phyloP scores from a whole-genome alignment of 2,797 vertebrate species.

The Microhierax caerulescens region DNA sequence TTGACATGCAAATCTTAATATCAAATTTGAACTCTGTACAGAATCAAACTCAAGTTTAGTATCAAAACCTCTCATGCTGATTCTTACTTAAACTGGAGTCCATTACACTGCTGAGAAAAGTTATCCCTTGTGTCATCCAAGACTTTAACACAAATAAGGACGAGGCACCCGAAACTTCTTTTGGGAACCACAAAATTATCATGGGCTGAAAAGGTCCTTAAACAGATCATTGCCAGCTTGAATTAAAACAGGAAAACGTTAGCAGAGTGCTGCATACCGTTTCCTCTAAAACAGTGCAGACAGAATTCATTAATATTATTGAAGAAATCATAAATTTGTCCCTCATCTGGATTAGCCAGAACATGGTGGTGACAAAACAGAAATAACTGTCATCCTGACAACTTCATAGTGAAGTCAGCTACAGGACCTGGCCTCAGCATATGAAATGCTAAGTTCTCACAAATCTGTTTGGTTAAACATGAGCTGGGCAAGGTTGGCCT shows the following conservation, averaged over 20 bases:
- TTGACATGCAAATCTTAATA: background rate
- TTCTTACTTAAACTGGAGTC: background rate
- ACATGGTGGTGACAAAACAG: background rate
- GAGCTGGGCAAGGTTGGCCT: background rate
- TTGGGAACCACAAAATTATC: slow-evolving; percentile 15
- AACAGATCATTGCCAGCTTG: background rate
- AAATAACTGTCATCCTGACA: background rate
- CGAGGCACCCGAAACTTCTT: background rate
- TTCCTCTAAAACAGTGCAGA: background rate
- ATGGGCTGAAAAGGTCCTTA: slow-evolving; percentile 10
- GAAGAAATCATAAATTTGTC: background rate
- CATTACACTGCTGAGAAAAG: background rate
- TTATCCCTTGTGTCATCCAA: background rate
- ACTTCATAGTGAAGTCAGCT: background rate
- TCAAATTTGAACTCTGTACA: background rate
- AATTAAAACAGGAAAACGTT: slow-evolving; percentile 18
- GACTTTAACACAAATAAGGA: background rate
- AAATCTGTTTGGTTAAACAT: background rate
- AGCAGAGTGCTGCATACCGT: background rate
- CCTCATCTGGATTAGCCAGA: background rate
- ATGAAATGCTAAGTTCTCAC: background rate
- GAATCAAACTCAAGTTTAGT: slow-evolving; percentile 4
- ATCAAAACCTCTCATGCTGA: background rate
- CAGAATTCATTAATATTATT: background rate
- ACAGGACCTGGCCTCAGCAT: background rate